Evolutionary conservation across 2,797 vertebrate genomes (phyloP).

Genomic region (Pogonophryne albipinna): DNA sequence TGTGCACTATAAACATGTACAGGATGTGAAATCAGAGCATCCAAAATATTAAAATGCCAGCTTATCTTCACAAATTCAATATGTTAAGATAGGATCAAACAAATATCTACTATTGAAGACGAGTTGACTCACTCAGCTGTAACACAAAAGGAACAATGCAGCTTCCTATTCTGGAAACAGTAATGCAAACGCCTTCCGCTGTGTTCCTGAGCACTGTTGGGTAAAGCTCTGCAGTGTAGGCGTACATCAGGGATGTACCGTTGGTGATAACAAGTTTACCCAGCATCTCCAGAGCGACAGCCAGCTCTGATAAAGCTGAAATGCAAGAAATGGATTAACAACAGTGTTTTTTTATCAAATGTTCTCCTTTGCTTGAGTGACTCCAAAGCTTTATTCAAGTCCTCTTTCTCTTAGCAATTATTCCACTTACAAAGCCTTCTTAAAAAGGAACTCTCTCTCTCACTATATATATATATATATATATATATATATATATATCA

Average conservation of each 20-base stretch:
- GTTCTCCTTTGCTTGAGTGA: too few relatives aligned
- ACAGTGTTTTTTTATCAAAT: background rate
- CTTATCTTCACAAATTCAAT: background rate
- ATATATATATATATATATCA: too few relatives aligned
- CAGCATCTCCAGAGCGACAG: slow-evolving; percentile 86
- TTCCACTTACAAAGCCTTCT: too few relatives aligned
- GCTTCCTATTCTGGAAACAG: slow-evolving; percentile 86
- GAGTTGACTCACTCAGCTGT: slow-evolving; percentile 80
- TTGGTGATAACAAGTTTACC: slow-evolving; percentile 88
- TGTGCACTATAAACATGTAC: too few relatives aligned
- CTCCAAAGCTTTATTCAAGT: too few relatives aligned
- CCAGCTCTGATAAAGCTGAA: slow-evolving; percentile 78
- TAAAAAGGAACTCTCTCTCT: too few relatives aligned
- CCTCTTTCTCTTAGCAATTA: too few relatives aligned
- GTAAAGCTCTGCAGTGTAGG: slow-evolving; percentile 90
- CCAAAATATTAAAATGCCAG: background rate
- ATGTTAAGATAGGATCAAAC: too few relatives aligned
- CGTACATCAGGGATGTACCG: slow-evolving; percentile 86
- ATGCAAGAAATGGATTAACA: background rate
- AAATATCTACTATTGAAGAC: background rate
- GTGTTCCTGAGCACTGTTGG: slow-evolving; percentile 91
- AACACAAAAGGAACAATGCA: slow-evolving; percentile 89
- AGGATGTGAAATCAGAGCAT: background rate
- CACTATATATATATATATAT: too few relatives aligned
- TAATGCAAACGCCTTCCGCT: slow-evolving; percentile 87